A percentile compares a stretch with the other conserved stretches of the same genome.
Evolutionary conservation across 2,888 invertebrate species (phyloP).

Genomic region (Laspeyria flexula): DNA sequence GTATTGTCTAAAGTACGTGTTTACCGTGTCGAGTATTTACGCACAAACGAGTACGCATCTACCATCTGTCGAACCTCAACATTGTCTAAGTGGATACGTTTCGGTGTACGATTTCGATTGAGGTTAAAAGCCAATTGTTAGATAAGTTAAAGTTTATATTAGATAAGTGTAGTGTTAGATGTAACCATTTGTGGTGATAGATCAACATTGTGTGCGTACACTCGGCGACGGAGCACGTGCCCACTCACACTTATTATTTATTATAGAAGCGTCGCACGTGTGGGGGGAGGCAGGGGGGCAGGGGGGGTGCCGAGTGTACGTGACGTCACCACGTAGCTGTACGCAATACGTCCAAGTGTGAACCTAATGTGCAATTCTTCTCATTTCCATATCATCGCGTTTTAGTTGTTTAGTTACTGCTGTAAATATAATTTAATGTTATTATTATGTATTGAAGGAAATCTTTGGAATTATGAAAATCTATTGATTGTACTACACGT

Average conservation of each 20-base stretch:
- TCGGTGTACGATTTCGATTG: constrained; percentile 61
- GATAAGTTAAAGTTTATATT: constrained; percentile 77
- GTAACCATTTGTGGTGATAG: constrained; percentile 55
- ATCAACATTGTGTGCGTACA: constrained; percentile 55
- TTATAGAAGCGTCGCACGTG: not conserved
- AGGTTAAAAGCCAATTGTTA: constrained; percentile 79
- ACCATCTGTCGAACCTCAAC: constrained; percentile 59
- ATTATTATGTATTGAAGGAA: constrained; percentile 61
- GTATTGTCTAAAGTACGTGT: not conserved
- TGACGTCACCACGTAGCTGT: constrained; percentile 56
- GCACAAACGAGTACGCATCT: constrained; percentile 71
- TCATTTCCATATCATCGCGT: constrained; percentile 82
- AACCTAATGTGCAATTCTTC: constrained; percentile 83
- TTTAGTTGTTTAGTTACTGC: constrained; percentile 79
- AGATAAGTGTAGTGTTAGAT: constrained; percentile 74
- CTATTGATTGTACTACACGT: constrained; percentile 70
- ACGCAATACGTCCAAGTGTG: constrained; percentile 80
- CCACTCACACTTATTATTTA: not conserved
- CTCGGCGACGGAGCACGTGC: not conserved
- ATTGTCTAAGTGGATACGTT: constrained; percentile 49
- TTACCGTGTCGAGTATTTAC: constrained; percentile 45
- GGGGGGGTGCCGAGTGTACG: constrained; percentile 44
- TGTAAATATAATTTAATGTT: constrained; percentile 85
- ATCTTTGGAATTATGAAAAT: constrained; percentile 71
- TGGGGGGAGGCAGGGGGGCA: not conserved